Evolutionary conservation across 2,797 vertebrate species (phyloP).

Genomic region (Hephaestus fuliginosus): DNA sequence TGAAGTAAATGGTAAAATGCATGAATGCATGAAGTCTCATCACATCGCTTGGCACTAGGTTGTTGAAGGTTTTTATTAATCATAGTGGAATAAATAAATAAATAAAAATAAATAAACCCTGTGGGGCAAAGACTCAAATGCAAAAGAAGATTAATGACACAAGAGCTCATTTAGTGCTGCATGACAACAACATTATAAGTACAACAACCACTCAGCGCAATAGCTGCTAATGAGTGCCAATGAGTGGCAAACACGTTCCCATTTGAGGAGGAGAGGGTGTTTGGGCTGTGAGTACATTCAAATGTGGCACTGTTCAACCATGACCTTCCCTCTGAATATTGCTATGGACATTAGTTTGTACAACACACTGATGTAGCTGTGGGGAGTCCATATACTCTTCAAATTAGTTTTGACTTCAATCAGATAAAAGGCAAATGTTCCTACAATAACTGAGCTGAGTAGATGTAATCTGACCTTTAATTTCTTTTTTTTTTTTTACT

Average conservation of each 20-base stretch:
- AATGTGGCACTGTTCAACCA: slow-evolving; percentile 6
- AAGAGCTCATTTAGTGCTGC: slow-evolving; percentile 45
- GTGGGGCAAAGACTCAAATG: neutral
- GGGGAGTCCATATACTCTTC: neutral
- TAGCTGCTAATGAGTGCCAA: slow-evolving; percentile 37
- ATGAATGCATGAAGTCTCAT: neutral
- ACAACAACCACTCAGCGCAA: slow-evolving; percentile 39
- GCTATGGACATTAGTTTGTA: neutral
- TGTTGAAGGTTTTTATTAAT: neutral
- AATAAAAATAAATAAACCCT: slow-evolving; percentile 20
- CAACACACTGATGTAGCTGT: neutral
- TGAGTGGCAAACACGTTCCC: slow-evolving; percentile 22
- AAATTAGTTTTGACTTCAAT: slow-evolving; percentile 2
- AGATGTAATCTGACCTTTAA: neutral
- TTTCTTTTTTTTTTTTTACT: neutral
- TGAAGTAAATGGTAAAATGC: neutral
- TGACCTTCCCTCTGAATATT: neutral
- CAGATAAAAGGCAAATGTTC: neutral
- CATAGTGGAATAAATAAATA: slow-evolving; percentile 21
- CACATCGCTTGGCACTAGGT: neutral
- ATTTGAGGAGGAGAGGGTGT: neutral
- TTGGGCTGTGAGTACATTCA: slow-evolving; percentile 6
- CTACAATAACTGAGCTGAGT: neutral
- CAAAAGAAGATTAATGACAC: slow-evolving; percentile 49
- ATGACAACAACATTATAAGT: slow-evolving; percentile 42